These are phyloP conservation scores for Zygogramma bicolorata DNA, from an alignment of 2,888 invertebrate species.

Conservation along the genomic window DNA sequence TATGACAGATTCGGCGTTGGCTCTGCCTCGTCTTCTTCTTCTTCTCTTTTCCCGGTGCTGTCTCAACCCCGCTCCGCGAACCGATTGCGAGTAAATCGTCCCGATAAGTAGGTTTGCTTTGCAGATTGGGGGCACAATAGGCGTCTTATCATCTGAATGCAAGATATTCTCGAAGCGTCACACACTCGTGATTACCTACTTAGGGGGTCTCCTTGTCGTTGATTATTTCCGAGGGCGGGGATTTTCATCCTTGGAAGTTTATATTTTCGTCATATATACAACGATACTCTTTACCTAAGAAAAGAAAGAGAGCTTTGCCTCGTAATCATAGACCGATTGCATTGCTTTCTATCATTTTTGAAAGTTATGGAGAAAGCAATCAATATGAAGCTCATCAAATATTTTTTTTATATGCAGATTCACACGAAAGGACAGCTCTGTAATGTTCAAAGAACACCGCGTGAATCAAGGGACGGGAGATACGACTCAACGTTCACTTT, in stretches of 20 bases:
- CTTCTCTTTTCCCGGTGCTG: slow-evolving; percentile 3
- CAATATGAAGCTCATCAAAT: no score
- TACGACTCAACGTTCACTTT: no score
- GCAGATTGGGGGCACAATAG: slow-evolving; percentile 51
- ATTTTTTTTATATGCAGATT: no score
- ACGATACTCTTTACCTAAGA: no score
- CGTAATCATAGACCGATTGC: no score
- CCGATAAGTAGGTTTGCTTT: slow-evolving; percentile 54
- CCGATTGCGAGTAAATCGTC: slow-evolving; percentile 42
- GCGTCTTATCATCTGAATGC: slow-evolving; percentile 51
- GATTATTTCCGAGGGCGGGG: background rate
- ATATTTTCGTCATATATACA: no score
- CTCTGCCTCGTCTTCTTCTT: slow-evolving; percentile 18
- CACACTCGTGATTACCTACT: slow-evolving; percentile 19
- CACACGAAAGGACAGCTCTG: no score
- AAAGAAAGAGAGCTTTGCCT: no score
- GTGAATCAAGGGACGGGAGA: no score
- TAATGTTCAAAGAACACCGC: no score
- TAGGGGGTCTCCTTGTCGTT: slow-evolving; percentile 19
- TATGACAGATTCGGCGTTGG: slow-evolving; percentile 19
- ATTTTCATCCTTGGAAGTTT: background rate
- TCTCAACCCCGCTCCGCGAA: slow-evolving; percentile 13
- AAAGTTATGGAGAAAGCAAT: no score
- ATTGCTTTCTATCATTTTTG: no score
- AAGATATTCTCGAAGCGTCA: slow-evolving; percentile 19